These are phyloP conservation scores for Prosopocoilus inquinatus DNA, from an alignment of 2,888 invertebrate species.

Conservation along the genomic window DNA sequence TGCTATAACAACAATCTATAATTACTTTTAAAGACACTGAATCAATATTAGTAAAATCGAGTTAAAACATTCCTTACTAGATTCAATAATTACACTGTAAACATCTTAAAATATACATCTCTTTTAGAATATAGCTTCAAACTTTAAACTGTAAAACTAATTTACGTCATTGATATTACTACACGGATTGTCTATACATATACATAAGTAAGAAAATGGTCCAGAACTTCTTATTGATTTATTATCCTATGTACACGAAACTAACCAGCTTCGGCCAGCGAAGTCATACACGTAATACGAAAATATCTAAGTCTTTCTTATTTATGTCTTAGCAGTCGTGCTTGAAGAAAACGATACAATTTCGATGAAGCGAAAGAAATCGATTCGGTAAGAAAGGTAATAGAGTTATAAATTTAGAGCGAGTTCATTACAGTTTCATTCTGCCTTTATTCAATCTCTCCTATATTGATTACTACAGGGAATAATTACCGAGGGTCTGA, in stretches of 20 bases:
- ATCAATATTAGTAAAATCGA: no score
- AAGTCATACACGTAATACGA: conserved; percentile 18
- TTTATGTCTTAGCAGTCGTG: neutral
- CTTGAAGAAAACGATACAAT: neutral
- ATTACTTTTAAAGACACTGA: neutral
- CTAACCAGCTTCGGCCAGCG: conserved; percentile 27
- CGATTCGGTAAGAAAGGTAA: neutral
- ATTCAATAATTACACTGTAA: neutral
- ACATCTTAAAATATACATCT: conserved; percentile 7
- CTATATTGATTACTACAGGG: neutral
- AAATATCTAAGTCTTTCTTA: conserved; percentile 2
- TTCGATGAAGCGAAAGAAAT: neutral
- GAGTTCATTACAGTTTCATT: neutral
- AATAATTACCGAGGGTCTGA: neutral
- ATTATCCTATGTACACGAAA: conserved; percentile 7
- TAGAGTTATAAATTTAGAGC: no score
- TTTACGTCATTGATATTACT: conserved; percentile 9
- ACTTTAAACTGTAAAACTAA: conserved; percentile 12
- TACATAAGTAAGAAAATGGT: conserved; percentile 29
- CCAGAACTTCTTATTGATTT: conserved; percentile 23
- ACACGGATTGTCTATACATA: conserved; percentile 31
- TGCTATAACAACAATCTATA: neutral
- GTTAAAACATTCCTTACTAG: neutral
- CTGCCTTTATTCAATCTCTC: conserved; percentile 1
- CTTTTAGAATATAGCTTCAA: conserved; percentile 34